These are phyloP conservation scores for Mobula hypostoma DNA, from an alignment of 2,113 vertebrate genomes.

Conservation along the genomic window DNA sequence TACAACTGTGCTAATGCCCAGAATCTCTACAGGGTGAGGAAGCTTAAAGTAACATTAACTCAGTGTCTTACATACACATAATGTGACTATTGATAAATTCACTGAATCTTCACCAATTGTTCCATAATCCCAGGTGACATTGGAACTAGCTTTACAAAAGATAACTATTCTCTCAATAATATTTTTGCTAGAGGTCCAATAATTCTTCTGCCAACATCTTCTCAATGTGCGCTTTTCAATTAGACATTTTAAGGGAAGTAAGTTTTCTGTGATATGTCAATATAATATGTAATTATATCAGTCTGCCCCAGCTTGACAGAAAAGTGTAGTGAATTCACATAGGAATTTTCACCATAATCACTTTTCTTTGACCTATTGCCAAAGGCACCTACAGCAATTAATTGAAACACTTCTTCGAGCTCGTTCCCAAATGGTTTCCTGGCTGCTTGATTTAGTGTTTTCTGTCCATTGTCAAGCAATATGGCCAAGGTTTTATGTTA, in stretches of 20 bases:
- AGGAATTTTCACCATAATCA: conserved; percentile 21
- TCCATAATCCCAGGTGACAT: neutral
- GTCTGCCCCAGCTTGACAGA: neutral
- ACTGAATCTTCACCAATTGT: neutral
- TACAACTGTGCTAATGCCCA: neutral
- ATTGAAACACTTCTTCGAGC: neutral
- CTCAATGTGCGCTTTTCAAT: neutral
- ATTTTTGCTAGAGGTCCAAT: neutral
- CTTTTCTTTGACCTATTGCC: neutral
- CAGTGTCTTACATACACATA: too few relatives aligned
- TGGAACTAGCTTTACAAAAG: neutral
- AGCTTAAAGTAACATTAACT: too few relatives aligned
- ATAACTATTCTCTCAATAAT: neutral
- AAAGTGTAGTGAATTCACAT: neutral
- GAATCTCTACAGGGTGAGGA: neutral
- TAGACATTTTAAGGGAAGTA: neutral
- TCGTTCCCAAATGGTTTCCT: neutral
- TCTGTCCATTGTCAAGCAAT: neutral
- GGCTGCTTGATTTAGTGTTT: neutral
- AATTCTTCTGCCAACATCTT: neutral
- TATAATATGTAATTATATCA: neutral
- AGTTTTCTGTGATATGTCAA: neutral
- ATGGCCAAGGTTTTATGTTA: neutral
- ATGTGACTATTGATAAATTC: neutral
- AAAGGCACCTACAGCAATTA: neutral